Evolutionary conservation across 2,888 invertebrate genomes (phyloP).

Genomic region (Tipula helvola): DNA sequence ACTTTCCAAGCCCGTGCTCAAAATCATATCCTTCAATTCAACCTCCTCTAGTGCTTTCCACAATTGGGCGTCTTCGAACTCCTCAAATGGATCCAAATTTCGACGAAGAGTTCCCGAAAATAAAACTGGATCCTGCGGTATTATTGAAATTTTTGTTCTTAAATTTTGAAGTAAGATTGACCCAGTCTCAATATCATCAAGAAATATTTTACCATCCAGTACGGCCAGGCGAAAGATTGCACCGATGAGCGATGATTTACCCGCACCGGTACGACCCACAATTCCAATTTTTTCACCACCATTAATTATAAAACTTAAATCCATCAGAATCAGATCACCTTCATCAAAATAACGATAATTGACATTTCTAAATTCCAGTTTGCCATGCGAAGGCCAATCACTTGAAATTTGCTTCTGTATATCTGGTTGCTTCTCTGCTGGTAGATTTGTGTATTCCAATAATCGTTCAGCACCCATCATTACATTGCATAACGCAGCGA

Average conservation of each 20-base stretch:
- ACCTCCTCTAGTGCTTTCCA: conserved; percentile 64
- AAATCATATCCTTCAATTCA: conserved; percentile 46
- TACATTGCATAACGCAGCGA: conserved; percentile 54
- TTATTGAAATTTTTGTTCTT: conserved; percentile 48
- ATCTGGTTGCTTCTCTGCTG: conserved; percentile 35
- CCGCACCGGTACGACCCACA: conserved; percentile 56
- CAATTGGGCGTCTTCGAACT: conserved; percentile 51
- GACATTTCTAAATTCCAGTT: conserved; percentile 38
- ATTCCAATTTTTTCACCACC: conserved; percentile 48
- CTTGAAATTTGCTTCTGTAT: conserved; percentile 16
- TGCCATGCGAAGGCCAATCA: conserved; percentile 41
- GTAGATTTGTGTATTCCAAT: conserved; percentile 43
- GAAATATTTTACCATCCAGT: conserved; percentile 49
- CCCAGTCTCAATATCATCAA: conserved; percentile 51
- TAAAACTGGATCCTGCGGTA: conserved; percentile 42
- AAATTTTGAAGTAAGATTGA: conserved; percentile 46
- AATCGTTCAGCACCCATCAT: conserved; percentile 62
- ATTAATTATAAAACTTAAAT: conserved; percentile 43
- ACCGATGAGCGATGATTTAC: conserved; percentile 58
- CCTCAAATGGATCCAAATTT: conserved; percentile 65
- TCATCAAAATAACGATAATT: conserved; percentile 61
- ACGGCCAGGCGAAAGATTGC: conserved; percentile 44
- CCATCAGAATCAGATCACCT: conserved; percentile 66
- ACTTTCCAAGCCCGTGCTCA: conserved; percentile 38
- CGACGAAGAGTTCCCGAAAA: conserved; percentile 40